Evolutionary conservation across 2,113 vertebrate genomes (phyloP), one percentile per base, ranked within the genome.

Genomic region (Apeltes quadracus): DNA sequence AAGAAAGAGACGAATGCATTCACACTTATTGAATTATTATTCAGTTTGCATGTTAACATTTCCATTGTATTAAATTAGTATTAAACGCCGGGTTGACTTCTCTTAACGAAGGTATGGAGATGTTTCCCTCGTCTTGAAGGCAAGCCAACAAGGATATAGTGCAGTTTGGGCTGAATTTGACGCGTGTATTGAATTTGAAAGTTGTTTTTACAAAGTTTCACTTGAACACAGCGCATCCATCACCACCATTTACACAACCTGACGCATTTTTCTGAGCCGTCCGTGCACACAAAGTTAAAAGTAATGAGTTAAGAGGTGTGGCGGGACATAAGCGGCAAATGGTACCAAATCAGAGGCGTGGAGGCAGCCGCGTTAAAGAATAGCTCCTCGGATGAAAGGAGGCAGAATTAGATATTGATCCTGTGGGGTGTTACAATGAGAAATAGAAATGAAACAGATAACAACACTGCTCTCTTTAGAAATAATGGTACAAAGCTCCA

Each of bases 371-470:
- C 32, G 67, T 71, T 77, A 44, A 36, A n/a, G 67, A 55, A 48
- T 55, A 76, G 70, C 71, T 77, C 76, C 68, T 56, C 22, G 51
- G 61, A 64, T 63, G 59, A 69, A 70, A 75, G 43, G 64, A 50
- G 23, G 56, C 69, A 55, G 61, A 63, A 89, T 89, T 82, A 73
- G 85, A 78, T 87, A 89, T 87, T 83, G 84, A 87, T 89, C 73
- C 18, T 32, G 41, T 6, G 34, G 25, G 22, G 23, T 59, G 68
- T 73, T 56, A 76, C 32, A n/a, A 34, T 8, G 25, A 59, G 75
- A 58, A 76, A 68, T 39, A 71, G 53, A 70, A 83, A 55, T 68
- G 39, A 53, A 77, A 69, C 36, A 62, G 54, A 83, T 72, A 72
- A 76, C 36, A 69, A 2, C 7, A 62, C 50, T 62, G 10, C 16